A percentile compares a stretch with the other conserved stretches of the same genome.
These are phyloP conservation scores for Sitta europaea DNA, from an alignment of 2,113 vertebrate species.

Conservation along the genomic window DNA sequence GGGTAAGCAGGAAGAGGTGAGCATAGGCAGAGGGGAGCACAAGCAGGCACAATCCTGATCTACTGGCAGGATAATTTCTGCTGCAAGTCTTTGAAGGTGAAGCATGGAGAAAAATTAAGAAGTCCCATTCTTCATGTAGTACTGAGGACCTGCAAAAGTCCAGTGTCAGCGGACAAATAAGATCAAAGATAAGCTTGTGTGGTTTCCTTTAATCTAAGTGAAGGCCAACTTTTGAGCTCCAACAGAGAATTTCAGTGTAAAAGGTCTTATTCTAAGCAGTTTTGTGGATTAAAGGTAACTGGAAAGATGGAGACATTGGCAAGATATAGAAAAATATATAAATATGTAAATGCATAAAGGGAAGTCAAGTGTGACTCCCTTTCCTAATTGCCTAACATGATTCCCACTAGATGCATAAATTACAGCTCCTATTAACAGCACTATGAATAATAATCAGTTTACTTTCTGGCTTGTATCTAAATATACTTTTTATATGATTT, in stretches of 20 bases:
- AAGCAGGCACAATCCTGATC: neutral
- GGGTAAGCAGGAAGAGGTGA: neutral
- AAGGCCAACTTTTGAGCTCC: neutral
- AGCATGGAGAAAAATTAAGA: neutral
- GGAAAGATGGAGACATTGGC: slow-evolving; percentile 26
- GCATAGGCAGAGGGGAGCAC: neutral
- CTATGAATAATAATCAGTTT: slow-evolving; percentile 83
- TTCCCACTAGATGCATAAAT: slow-evolving; percentile 80
- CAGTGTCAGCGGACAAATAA: neutral
- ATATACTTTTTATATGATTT: slow-evolving; percentile 85
- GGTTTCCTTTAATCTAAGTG: neutral
- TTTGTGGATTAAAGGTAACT: slow-evolving; percentile 27
- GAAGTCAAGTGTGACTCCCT: slow-evolving; percentile 74
- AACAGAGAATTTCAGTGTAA: neutral
- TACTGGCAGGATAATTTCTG: neutral
- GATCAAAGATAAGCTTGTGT: neutral
- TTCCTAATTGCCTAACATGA: slow-evolving; percentile 76
- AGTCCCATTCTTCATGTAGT: neutral
- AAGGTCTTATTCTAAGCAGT: neutral
- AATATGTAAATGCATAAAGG: slow-evolving; percentile 67
- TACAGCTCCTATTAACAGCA: slow-evolving; percentile 75
- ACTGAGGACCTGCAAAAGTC: neutral
- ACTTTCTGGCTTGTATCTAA: slow-evolving; percentile 81
- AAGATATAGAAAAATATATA: slow-evolving; percentile 61
- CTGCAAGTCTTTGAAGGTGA: neutral